phyloP scores from a whole-genome alignment of 2,888 invertebrate species.

The Choreutis nemorana region DNA sequence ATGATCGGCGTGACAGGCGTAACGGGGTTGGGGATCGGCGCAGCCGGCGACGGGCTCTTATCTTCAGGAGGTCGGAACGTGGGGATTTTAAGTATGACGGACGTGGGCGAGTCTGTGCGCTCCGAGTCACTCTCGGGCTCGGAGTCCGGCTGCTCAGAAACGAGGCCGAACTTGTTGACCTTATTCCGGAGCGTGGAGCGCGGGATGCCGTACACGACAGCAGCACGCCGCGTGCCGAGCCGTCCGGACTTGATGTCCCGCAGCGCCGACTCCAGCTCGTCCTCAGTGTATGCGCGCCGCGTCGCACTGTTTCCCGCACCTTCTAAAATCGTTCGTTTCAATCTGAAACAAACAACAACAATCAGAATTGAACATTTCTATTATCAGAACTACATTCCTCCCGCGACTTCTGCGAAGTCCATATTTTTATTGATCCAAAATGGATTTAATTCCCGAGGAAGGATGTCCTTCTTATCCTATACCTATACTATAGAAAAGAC shows the following conservation, averaged over 20 bases:
- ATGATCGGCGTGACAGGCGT: slow-evolving; percentile 55
- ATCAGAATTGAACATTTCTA: too few species aligned
- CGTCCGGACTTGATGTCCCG: slow-evolving; percentile 93
- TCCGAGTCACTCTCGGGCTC: slow-evolving; percentile 56
- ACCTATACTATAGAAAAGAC: too few species aligned
- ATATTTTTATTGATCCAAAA: too few species aligned
- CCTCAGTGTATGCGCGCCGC: slow-evolving; percentile 91
- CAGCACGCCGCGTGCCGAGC: slow-evolving; percentile 90
- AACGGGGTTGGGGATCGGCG: slow-evolving; percentile 48
- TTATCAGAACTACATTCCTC: too few species aligned
- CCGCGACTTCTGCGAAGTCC: too few species aligned
- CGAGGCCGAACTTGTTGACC: slow-evolving; percentile 79
- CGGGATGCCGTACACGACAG: slow-evolving; percentile 96
- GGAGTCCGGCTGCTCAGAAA: slow-evolving; percentile 74
- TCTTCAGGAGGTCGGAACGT: slow-evolving; percentile 78
- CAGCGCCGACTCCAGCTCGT: slow-evolving; percentile 93
- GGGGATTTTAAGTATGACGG: slow-evolving; percentile 91
- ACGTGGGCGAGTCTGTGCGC: slow-evolving; percentile 65
- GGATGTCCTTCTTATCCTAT: too few species aligned
- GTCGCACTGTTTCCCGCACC: slow-evolving; percentile 60
- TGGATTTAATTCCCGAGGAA: too few species aligned
- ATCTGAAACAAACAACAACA: slow-evolving; percentile 58
- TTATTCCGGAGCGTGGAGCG: slow-evolving; percentile 96
- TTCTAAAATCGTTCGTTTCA: slow-evolving; percentile 40
- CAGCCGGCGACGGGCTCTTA: slow-evolving; percentile 50